Percentiles rank a stretch among this genome's conserved stretches.
phyloP scores from a whole-genome alignment of 2,888 invertebrate species.

The Drosophila yooni region DNA sequence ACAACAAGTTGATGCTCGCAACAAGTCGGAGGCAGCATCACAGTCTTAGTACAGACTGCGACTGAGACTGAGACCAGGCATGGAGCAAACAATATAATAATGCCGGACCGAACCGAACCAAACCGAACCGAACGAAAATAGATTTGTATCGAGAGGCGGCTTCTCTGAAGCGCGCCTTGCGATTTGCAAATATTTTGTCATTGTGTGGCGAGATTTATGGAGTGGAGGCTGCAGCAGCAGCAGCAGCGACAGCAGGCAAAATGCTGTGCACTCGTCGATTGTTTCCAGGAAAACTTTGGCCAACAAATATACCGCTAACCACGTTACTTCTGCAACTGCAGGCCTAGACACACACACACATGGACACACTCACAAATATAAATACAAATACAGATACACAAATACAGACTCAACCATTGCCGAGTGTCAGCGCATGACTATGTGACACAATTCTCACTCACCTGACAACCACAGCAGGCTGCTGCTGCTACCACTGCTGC shows the following conservation, averaged over 20 bases:
- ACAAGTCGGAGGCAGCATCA: conserved; percentile 11
- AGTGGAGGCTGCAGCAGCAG: conserved; percentile 71
- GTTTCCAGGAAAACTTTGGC: conserved; percentile 75
- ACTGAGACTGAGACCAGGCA: conserved; percentile 19
- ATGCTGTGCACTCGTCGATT: conserved; percentile 69
- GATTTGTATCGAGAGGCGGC: conserved; percentile 83
- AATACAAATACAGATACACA: conserved; percentile 14
- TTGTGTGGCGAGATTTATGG: conserved; percentile 83
- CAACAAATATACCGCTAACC: conserved; percentile 64
- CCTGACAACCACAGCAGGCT: conserved; percentile 66
- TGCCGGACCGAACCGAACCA: conserved; percentile 42
- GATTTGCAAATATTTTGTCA: conserved; percentile 84
- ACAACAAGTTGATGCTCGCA: conserved; percentile 71
- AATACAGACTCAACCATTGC: conserved; percentile 23
- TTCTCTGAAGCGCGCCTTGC: conserved; percentile 82
- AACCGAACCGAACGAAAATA: conserved; percentile 69
- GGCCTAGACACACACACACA: conserved; percentile 40
- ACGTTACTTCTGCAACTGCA: conserved; percentile 45
- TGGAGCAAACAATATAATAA: conserved; percentile 59
- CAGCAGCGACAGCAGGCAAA: conserved; percentile 50
- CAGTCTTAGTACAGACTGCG: conserved; percentile 9
- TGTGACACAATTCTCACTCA: conserved; percentile 84
- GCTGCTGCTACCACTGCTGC: conserved; percentile 33
- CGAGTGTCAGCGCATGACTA: conserved; percentile 77
- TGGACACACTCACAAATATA: background rate